Conservation (phyloP, 2,797 vertebrate genomes). For the Gorsachius magnificus region DNA sequence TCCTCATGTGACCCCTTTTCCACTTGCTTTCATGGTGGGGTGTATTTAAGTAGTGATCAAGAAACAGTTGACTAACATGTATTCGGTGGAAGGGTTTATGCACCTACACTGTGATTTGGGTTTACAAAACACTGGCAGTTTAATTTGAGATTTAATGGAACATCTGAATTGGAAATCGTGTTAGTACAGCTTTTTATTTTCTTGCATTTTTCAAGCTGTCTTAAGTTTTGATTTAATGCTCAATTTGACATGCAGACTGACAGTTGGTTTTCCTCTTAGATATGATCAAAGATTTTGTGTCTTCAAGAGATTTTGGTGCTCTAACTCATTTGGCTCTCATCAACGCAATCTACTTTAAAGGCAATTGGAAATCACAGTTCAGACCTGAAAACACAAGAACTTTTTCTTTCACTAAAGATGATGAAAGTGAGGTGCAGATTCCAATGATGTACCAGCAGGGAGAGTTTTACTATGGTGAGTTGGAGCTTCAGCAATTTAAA, state of each 20-base stretch:
- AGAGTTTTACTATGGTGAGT: slow-evolving; percentile 95
- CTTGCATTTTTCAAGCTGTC: slow-evolving; percentile 24
- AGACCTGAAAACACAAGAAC: slow-evolving; percentile 95
- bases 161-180: slow-evolving; percentile 57
- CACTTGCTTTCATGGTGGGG: neutral
- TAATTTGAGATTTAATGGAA: slow-evolving; percentile 47
- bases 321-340: slow-evolving; percentile 89
- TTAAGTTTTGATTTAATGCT: slow-evolving; percentile 37
- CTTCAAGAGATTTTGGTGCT: slow-evolving; percentile 88
- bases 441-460: slow-evolving; percentile 99
- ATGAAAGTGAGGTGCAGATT: slow-evolving; percentile 96
- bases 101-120: slow-evolving; percentile 11
- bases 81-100: neutral
- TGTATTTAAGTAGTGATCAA: neutral
- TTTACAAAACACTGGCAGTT: slow-evolving; percentile 56
- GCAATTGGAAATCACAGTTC: slow-evolving; percentile 98
- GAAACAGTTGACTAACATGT: neutral
- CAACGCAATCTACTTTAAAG: slow-evolving; percentile 96
- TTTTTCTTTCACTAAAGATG: slow-evolving; percentile 96
- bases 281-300: slow-evolving; percentile 90
- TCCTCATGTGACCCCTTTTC: neutral
- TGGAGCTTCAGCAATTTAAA: neutral
- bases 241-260: slow-evolving; percentile 23
- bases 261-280: slow-evolving; percentile 72
- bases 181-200: slow-evolving; percentile 54